A percentile compares a stretch with the other conserved stretches of the same genome.
Evolutionary conservation across 2,888 invertebrate species (phyloP).

Genomic region (Siphlonurus alternatus): DNA sequence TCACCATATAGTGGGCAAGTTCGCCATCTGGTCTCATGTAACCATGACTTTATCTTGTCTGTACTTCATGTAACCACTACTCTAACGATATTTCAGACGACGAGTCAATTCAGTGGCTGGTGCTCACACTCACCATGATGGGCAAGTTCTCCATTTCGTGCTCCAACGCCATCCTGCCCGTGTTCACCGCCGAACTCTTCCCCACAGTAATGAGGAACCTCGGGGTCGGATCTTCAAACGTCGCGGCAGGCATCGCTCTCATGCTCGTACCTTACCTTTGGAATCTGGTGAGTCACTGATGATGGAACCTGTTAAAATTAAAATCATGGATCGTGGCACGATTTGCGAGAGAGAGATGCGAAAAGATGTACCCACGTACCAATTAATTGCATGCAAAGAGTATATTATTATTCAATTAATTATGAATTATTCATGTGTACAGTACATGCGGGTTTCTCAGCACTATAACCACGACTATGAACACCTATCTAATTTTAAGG

Average conservation of each 20-base stretch:
- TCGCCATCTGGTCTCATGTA: too few relatives aligned
- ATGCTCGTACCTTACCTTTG: constrained; percentile 64
- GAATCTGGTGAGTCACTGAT: constrained; percentile 41
- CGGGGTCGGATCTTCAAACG: constrained; percentile 57
- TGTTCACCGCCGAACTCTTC: constrained; percentile 54
- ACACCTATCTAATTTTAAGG: too few relatives aligned
- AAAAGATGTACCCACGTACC: too few relatives aligned
- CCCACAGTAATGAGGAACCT: constrained; percentile 52
- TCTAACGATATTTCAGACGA: too few relatives aligned
- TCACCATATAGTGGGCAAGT: too few relatives aligned
- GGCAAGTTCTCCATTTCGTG: constrained; percentile 65
- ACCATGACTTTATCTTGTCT: too few relatives aligned
- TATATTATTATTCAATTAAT: too few relatives aligned
- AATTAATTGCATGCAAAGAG: too few relatives aligned
- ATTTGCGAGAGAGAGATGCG: constrained; percentile 2
- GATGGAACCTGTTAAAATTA: too few relatives aligned
- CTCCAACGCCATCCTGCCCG: constrained; percentile 62
- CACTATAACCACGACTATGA: too few relatives aligned
- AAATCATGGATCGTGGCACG: background rate
- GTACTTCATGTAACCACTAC: too few relatives aligned
- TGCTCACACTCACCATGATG: constrained; percentile 56
- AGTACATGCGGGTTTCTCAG: too few relatives aligned
- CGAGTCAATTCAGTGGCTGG: constrained; percentile 26
- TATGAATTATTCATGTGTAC: constrained; percentile 4
- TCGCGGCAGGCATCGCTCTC: constrained; percentile 55